phyloP scores from a whole-genome alignment of 2,113 vertebrate species.

The Oophaga pumilio region DNA sequence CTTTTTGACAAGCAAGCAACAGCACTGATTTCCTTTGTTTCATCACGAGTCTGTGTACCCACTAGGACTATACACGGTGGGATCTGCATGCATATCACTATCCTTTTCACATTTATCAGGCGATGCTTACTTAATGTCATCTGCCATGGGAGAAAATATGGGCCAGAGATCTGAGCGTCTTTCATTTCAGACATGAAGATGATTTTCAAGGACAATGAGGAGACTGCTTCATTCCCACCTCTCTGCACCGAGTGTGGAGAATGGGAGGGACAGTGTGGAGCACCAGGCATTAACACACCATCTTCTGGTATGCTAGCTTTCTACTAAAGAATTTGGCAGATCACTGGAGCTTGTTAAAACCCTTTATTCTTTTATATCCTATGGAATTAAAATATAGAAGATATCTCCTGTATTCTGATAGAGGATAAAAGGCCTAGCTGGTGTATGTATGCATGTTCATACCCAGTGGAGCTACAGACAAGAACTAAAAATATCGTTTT shows the following conservation, averaged over 20 bases:
- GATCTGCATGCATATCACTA: background rate
- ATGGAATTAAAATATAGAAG: background rate
- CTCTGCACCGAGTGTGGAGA: constrained; percentile 31
- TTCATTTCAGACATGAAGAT: constrained; percentile 34
- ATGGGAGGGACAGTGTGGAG: constrained; percentile 44
- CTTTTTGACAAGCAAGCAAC: background rate
- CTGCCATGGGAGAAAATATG: background rate
- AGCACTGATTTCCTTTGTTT: constrained; percentile 13
- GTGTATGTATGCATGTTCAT: background rate
- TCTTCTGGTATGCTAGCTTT: constrained; percentile 7
- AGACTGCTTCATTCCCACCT: constrained; percentile 47
- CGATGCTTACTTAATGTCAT: background rate
- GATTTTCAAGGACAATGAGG: constrained; percentile 48
- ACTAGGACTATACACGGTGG: background rate
- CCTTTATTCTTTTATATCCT: background rate
- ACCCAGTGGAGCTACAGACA: background rate
- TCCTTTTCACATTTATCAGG: background rate
- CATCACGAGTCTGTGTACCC: background rate
- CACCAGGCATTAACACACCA: constrained; percentile 24
- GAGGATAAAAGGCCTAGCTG: background rate
- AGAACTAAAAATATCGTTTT: background rate
- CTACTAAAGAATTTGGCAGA: background rate
- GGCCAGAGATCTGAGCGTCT: background rate
- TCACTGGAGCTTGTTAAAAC: constrained; percentile 1
- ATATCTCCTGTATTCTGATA: background rate